These are phyloP conservation scores for Phengaris arion DNA, from an alignment of 2,888 invertebrate species.

Conservation along the genomic window DNA sequence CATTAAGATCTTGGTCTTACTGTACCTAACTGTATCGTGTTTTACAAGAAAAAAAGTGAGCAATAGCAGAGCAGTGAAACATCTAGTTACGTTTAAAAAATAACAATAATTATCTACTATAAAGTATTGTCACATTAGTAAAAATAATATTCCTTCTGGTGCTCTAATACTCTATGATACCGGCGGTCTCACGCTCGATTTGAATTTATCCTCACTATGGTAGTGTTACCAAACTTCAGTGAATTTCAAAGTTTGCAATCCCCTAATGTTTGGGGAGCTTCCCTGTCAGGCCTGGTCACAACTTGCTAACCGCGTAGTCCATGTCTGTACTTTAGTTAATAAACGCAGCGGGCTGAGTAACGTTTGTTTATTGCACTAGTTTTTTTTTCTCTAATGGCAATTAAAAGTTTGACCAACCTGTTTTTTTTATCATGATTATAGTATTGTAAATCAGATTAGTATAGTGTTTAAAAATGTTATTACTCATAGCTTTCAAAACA, in stretches of 20 bases:
- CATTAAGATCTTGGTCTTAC: no score
- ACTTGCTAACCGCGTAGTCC: constrained; percentile 32
- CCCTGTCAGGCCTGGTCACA: constrained; percentile 39
- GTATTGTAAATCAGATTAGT: neutral
- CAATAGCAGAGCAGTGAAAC: no score
- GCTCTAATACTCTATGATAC: constrained; percentile 36
- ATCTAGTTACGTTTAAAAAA: no score
- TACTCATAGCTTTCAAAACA: neutral
- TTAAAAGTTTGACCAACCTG: neutral
- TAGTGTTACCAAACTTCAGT: constrained; percentile 42
- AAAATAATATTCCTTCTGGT: neutral
- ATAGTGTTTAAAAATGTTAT: neutral
- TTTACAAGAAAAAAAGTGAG: no score
- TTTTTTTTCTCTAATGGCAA: constrained; percentile 12
- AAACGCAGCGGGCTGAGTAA: constrained; percentile 8
- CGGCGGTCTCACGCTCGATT: constrained; percentile 49
- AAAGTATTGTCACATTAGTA: neutral
- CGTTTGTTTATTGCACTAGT: constrained; percentile 19
- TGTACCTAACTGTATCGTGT: no score
- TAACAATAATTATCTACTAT: neutral
- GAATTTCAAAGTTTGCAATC: constrained; percentile 42
- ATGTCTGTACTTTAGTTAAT: constrained; percentile 23
- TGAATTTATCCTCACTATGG: constrained; percentile 51
- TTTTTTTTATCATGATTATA: neutral
- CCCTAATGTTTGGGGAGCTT: constrained; percentile 40